A percentile compares a stretch with the other conserved stretches of the same genome.
These are phyloP conservation scores for Lithophane socia DNA, from an alignment of 2,888 invertebrate species.

Conservation along the genomic window DNA sequence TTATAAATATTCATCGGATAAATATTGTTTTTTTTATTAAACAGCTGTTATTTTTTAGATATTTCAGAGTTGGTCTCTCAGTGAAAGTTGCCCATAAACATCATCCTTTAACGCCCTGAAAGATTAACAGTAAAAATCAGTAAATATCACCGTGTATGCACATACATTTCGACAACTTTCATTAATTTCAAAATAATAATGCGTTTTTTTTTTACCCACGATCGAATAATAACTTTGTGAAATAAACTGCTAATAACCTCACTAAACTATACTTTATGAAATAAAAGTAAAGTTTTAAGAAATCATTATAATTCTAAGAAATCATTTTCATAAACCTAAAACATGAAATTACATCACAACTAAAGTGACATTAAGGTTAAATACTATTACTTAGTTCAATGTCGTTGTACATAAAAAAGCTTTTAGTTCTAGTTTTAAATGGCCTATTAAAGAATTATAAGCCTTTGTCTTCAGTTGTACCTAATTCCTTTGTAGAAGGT, in stretches of 20 bases:
- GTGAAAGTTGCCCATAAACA: too few relatives aligned
- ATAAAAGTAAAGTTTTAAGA: too few relatives aligned
- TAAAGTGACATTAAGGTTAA: constrained; percentile 7
- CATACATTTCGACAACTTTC: not conserved
- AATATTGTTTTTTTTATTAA: too few relatives aligned
- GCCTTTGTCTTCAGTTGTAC: constrained; percentile 4
- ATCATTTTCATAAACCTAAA: not conserved
- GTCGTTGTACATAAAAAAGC: constrained; percentile 17
- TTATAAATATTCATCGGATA: too few relatives aligned
- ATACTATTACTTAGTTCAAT: not conserved
- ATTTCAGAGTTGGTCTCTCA: too few relatives aligned
- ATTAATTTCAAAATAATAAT: not conserved
- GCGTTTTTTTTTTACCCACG: not conserved
- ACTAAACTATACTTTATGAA: too few relatives aligned
- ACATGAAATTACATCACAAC: constrained; percentile 3
- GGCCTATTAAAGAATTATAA: not conserved
- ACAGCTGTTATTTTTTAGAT: too few relatives aligned
- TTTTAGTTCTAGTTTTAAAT: constrained; percentile 11
- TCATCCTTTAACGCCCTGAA: too few relatives aligned
- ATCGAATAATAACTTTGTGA: too few relatives aligned
- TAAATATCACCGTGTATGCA: too few relatives aligned
- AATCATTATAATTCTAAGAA: not conserved
- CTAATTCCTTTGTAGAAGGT: not conserved
- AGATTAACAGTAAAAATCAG: too few relatives aligned
- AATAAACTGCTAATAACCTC: too few relatives aligned